phyloP scores from a whole-genome alignment of 1,140 invertebrate genomes.

The Drosophila lacteicornis region DNA sequence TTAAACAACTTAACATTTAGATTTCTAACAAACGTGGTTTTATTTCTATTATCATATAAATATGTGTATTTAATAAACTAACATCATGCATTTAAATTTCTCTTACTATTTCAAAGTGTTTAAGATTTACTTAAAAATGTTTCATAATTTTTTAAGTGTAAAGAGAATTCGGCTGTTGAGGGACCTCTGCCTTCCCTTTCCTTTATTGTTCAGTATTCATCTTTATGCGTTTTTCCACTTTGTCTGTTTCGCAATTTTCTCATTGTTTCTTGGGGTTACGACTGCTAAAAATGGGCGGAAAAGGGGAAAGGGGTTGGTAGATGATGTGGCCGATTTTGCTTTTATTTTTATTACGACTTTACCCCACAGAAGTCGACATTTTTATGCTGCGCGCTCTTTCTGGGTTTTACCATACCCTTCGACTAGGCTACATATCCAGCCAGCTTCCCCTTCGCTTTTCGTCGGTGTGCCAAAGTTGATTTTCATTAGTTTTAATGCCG shows the following conservation, averaged over 20 bases:
- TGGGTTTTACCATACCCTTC: conserved; percentile 32
- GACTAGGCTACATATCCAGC: background rate
- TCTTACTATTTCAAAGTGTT: too few relatives aligned
- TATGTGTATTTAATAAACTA: too few relatives aligned
- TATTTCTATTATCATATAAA: too few relatives aligned
- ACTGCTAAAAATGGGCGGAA: conserved; percentile 24
- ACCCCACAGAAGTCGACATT: conserved; percentile 62
- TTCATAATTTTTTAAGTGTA: background rate
- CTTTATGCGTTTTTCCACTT: conserved; percentile 77
- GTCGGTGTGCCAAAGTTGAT: conserved; percentile 77
- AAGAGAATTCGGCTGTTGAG: background rate
- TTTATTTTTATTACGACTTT: conserved; percentile 76
- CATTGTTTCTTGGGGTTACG: conserved; percentile 66
- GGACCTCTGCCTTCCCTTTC: conserved; percentile 19
- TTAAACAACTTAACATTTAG: too few relatives aligned
- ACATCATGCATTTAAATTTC: too few relatives aligned
- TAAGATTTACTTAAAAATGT: too few relatives aligned
- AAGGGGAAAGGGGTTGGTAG: conserved; percentile 16
- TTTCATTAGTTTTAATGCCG: conserved; percentile 81
- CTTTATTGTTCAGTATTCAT: conserved; percentile 60
- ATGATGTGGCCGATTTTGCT: conserved; percentile 52
- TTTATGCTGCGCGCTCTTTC: conserved; percentile 70
- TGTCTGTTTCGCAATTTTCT: conserved; percentile 76
- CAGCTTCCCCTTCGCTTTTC: conserved; percentile 20
- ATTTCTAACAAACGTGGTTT: too few relatives aligned